Evolutionary conservation across 2,797 vertebrate genomes (phyloP).

Genomic region (Hirundo rustica): DNA sequence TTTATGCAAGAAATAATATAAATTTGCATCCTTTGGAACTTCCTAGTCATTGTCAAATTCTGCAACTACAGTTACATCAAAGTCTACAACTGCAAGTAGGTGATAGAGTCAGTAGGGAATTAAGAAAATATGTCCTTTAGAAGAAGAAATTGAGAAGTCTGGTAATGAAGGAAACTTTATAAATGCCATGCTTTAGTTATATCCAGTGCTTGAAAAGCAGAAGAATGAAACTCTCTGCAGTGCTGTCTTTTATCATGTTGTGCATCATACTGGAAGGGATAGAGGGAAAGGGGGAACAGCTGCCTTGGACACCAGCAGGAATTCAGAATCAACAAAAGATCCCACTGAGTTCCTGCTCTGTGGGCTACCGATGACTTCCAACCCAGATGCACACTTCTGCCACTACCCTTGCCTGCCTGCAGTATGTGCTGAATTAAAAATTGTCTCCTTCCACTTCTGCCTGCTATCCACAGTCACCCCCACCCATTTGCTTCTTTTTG

Average conservation of each 20-base stretch:
- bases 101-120: not conserved
- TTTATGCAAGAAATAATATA: not conserved
- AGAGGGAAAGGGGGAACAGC: not conserved
- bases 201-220: not conserved
- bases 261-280: not conserved
- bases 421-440: not conserved
- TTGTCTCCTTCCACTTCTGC: not conserved
- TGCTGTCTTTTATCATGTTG: not conserved
- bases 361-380: not conserved
- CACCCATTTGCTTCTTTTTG: not conserved
- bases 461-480: not conserved
- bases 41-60: not conserved
- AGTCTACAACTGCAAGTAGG: not conserved
- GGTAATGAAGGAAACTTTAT: not conserved
- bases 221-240: not conserved
- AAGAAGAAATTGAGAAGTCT: not conserved
- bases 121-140: not conserved
- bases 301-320: not conserved
- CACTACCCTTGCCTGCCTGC: not conserved
- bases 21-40: slow-evolving; percentile 1
- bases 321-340: not conserved
- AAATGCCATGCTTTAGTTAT: not conserved
- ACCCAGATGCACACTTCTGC: not conserved
- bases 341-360: not conserved
- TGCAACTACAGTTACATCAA: not conserved